A percentile compares a stretch with the other conserved stretches of the same genome.
Conservation (phyloP, 2,888 invertebrate species). For the Pemphredon lugubris region DNA sequence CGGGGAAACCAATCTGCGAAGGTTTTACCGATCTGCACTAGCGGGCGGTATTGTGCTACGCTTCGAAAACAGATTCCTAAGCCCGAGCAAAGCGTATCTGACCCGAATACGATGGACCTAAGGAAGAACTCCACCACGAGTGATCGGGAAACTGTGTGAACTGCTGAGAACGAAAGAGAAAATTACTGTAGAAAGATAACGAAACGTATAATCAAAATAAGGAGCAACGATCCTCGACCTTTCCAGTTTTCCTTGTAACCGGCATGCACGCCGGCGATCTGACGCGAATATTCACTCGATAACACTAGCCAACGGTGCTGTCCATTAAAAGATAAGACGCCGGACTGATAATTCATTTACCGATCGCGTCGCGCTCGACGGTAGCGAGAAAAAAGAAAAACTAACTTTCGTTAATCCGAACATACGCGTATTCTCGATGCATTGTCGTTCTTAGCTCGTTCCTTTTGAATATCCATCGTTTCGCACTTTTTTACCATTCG, state of each 20-base stretch:
- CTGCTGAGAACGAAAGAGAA: slow-evolving; percentile 27
- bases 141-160: slow-evolving; percentile 58
- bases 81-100: slow-evolving; percentile 62
- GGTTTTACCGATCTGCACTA: slow-evolving; percentile 79
- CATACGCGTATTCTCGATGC: no score
- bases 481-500: no score
- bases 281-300: not conserved
- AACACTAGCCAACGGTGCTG: no score
- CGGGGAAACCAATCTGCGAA: slow-evolving; percentile 78
- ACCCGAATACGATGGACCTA: slow-evolving; percentile 62
- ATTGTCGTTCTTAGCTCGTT: no score
- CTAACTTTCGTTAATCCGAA: no score
- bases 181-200: slow-evolving; percentile 48
- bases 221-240: slow-evolving; percentile 66
- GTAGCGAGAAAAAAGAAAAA: no score
- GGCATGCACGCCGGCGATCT: not conserved
- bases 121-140: slow-evolving; percentile 73
- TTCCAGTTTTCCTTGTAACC: slow-evolving; percentile 63
- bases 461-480: no score
- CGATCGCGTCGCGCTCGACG: no score
- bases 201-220: slow-evolving; percentile 55
- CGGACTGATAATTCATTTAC: no score
- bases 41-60: slow-evolving; percentile 58
- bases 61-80: slow-evolving; percentile 63
- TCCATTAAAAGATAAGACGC: no score